Evolutionary conservation across 1,140 invertebrate genomes (phyloP).

Genomic region (Sipha flava): DNA sequence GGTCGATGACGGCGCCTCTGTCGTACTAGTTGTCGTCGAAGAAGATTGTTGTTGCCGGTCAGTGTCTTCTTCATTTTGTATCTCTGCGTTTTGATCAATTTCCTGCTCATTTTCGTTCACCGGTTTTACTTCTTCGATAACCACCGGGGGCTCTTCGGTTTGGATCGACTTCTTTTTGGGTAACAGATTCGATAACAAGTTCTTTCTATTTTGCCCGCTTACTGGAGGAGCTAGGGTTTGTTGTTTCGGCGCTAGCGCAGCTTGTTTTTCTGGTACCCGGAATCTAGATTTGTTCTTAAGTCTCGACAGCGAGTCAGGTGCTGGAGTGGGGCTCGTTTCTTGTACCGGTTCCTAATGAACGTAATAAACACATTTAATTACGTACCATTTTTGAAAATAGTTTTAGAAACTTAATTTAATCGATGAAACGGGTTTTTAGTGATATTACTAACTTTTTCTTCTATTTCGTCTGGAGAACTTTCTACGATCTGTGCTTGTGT

Average conservation of each 20-base stretch:
- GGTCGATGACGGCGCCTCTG: neutral
- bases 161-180: slow-evolving; percentile 14
- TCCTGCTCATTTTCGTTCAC: neutral
- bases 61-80: neutral
- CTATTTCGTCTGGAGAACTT: neutral
- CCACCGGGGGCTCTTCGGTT: neutral
- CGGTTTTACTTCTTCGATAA: neutral
- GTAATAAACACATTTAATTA: neutral
- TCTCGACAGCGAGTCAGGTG: neutral
- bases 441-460: neutral
- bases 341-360: neutral
- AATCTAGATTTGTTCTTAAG: slow-evolving; percentile 12
- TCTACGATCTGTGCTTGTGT: neutral
- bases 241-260: neutral
- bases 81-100: neutral
- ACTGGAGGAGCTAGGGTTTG: neutral
- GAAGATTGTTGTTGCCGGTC: neutral
- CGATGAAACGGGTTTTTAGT: too few species aligned
- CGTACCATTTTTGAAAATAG: too few species aligned
- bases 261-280: slow-evolving; percentile 9
- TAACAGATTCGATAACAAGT: neutral
- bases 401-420: too few species aligned
- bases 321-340: neutral
- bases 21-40: neutral
- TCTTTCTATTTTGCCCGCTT: neutral